These are phyloP conservation scores for Hyaena hyaena DNA, from an alignment of 2,113 vertebrate genomes.

Conservation along the genomic window DNA sequence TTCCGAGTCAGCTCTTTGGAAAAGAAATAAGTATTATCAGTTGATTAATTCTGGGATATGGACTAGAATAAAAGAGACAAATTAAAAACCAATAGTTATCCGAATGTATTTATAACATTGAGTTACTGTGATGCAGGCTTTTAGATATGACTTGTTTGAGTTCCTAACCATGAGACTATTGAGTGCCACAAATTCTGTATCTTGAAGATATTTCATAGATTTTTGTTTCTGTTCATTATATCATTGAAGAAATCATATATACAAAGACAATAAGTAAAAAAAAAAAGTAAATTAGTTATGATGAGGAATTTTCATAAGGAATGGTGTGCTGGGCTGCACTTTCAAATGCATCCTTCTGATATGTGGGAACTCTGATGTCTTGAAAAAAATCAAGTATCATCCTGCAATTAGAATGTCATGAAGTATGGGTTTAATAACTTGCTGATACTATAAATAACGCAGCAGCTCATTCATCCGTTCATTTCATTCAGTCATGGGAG, in stretches of 20 bases:
- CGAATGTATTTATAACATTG: background rate
- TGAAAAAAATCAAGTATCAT: background rate
- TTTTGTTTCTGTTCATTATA: slow-evolving; percentile 19
- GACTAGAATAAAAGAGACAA: slow-evolving; percentile 8
- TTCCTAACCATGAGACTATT: background rate
- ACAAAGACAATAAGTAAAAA: background rate
- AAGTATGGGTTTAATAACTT: background rate
- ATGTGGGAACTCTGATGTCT: background rate
- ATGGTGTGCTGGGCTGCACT: background rate
- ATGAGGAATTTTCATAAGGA: background rate
- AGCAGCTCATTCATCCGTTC: background rate
- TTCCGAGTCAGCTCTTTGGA: slow-evolving; percentile 14
- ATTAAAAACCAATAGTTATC: background rate
- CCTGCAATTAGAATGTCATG: background rate
- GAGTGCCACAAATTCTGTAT: background rate
- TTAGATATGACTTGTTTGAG: background rate
- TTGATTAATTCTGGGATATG: background rate
- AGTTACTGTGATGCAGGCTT: background rate
- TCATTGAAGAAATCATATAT: background rate
- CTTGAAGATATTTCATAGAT: background rate
- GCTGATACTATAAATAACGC: background rate
- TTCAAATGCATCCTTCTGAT: background rate
- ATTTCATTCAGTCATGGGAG: background rate
- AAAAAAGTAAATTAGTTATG: background rate
- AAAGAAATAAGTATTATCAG: background rate